Percentiles rank a stretch among this genome's conserved stretches.
Evolutionary conservation across 2,797 vertebrate genomes (phyloP).

Genomic region (Neopelma chrysocephalum): DNA sequence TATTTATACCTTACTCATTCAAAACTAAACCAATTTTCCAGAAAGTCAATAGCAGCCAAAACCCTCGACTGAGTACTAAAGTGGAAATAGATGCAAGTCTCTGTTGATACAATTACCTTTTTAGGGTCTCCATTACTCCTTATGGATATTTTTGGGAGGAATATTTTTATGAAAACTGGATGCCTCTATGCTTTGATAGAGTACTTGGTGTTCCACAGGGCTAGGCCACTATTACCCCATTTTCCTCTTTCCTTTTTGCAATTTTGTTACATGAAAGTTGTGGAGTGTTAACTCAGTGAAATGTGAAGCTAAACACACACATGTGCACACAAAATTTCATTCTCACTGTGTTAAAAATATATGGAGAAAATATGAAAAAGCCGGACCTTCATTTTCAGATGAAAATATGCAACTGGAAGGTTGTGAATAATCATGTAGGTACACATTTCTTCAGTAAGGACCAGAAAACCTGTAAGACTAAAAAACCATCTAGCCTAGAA

Average conservation of each 20-base stretch:
- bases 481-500: neutral
- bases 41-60: neutral
- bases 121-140: neutral
- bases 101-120: neutral
- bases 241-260: neutral
- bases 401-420: neutral
- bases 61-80: neutral
- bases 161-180: neutral
- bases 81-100: neutral
- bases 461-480: neutral
- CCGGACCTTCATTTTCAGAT: neutral
- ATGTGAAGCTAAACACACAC: neutral
- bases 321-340: neutral
- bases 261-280: neutral
- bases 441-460: neutral
- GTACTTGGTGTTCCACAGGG: neutral
- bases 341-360: neutral
- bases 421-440: neutral
- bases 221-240: neutral
- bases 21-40: neutral
- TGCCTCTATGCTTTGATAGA: neutral
- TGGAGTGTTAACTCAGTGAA: neutral
- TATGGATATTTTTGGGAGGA: neutral
- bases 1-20: neutral
- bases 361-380: neutral